phyloP scores from a whole-genome alignment of 2,888 invertebrate species.

The Ectobius pallidus region DNA sequence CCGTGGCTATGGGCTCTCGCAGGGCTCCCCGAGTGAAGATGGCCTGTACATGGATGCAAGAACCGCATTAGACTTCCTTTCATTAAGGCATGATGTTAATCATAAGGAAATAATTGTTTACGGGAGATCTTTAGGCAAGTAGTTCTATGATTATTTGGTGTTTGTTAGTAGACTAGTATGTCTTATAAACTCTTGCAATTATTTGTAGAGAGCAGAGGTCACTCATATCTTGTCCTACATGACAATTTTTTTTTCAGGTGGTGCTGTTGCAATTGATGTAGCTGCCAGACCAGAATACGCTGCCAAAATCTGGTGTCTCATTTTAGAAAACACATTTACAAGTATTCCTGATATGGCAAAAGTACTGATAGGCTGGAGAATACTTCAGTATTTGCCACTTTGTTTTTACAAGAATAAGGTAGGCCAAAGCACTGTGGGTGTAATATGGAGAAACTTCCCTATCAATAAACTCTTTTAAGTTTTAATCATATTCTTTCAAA shows the following conservation, averaged over 20 bases:
- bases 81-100: constrained; percentile 82
- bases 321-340: constrained; percentile 95
- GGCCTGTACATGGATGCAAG: constrained; percentile 89
- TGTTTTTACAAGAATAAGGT: constrained; percentile 93
- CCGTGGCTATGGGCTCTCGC: constrained; percentile 91
- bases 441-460: background rate
- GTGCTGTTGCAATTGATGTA: constrained; percentile 89
- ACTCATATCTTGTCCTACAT: too few species aligned
- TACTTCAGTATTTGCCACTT: constrained; percentile 77
- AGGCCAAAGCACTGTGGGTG: constrained; percentile 44
- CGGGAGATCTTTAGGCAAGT: constrained; percentile 85
- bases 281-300: constrained; percentile 77
- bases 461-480: background rate
- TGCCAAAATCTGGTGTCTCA: constrained; percentile 81
- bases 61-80: constrained; percentile 84
- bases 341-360: constrained; percentile 92
- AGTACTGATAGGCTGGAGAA: constrained; percentile 75
- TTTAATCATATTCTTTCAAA: background rate
- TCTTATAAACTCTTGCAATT: too few species aligned
- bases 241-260: constrained; percentile 73
- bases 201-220: too few species aligned
- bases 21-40: constrained; percentile 84
- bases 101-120: constrained; percentile 84
- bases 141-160: too few species aligned
- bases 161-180: too few species aligned